phyloP scores from a whole-genome alignment of 2,888 invertebrate species.

The Leptura quadrifasciata region DNA sequence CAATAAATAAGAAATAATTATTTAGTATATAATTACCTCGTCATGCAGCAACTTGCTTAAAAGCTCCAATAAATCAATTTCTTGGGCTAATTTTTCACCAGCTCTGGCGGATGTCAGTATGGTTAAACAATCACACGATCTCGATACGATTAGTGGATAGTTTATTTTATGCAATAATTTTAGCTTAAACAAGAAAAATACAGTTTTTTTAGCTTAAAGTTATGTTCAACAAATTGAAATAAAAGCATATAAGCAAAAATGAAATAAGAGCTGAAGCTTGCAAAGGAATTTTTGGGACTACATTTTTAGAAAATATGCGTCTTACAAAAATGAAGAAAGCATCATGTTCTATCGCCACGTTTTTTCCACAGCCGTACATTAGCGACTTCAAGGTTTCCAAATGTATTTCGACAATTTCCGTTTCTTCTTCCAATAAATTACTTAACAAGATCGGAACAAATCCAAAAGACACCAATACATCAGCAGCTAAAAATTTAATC shows the following conservation, averaged over 20 bases:
- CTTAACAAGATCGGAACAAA: constrained; percentile 69
- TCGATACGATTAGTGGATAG: constrained; percentile 60
- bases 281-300: no score
- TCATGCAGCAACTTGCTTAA: constrained; percentile 67
- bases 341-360: constrained; percentile 68
- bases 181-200: constrained; percentile 52
- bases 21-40: constrained; percentile 65
- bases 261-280: no score
- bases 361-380: constrained; percentile 70
- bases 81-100: constrained; percentile 70
- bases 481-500: constrained; percentile 67
- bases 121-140: constrained; percentile 67
- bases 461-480: constrained; percentile 68
- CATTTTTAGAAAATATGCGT: no score
- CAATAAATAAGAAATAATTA: no score
- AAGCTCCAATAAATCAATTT: constrained; percentile 65
- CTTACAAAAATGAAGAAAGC: constrained; percentile 69
- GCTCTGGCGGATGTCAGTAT: constrained; percentile 66
- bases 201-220: no score
- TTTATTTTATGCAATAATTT: constrained; percentile 64
- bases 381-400: constrained; percentile 69
- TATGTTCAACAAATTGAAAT: no score
- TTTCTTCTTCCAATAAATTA: constrained; percentile 64
- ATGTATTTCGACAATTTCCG: constrained; percentile 68
- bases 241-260: no score